A percentile compares a stretch with the other conserved stretches of the same genome.
Evolutionary conservation across 2,797 vertebrate species (phyloP).

Genomic region (Aphelocoma californica): DNA sequence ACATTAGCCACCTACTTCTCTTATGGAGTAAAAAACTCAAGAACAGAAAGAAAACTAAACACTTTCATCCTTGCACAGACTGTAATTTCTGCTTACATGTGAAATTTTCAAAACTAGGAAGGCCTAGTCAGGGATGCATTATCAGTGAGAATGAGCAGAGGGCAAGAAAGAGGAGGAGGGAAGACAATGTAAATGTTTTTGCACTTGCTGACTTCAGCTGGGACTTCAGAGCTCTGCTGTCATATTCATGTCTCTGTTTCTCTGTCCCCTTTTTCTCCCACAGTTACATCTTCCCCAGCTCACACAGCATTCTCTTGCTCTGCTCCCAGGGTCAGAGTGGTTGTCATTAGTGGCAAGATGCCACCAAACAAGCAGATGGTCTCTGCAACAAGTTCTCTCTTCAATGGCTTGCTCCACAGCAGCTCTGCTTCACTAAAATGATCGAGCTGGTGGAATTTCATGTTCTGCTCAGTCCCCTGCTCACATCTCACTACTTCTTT

Average conservation of each 20-base stretch:
- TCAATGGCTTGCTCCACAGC: background rate
- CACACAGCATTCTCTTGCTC: background rate
- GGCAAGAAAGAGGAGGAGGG: background rate
- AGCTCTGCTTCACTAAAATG: background rate
- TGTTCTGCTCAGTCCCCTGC: background rate
- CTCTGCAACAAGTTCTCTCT: background rate
- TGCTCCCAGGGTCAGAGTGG: background rate
- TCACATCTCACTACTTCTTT: background rate
- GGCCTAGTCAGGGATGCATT: background rate
- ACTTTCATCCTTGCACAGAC: background rate
- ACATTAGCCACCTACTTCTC: background rate
- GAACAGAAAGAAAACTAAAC: background rate
- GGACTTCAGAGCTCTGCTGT: background rate
- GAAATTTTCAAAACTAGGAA: background rate
- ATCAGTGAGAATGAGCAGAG: background rate
- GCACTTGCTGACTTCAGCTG: background rate
- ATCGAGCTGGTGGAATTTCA: background rate
- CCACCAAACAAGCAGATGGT: background rate
- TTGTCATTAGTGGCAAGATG: background rate
- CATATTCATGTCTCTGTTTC: background rate
- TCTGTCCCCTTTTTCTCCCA: background rate
- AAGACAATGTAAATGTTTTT: background rate
- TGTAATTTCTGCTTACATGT: background rate
- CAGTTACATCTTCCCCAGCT: background rate
- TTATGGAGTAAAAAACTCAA: background rate